Conservation (phyloP, 2,888 invertebrate genomes). For the Selenia dentaria region DNA sequence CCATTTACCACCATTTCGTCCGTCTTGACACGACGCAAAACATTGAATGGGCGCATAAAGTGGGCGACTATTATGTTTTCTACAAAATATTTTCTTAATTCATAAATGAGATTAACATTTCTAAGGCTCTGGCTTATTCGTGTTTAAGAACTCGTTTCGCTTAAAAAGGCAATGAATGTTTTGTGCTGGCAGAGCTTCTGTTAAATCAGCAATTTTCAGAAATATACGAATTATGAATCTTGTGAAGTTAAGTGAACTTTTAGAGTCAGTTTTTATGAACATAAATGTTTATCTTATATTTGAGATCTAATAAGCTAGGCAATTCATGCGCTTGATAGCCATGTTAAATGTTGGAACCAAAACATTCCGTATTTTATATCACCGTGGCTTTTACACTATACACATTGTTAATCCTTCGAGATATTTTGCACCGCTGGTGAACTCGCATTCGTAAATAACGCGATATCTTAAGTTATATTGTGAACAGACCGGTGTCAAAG, state of each 20-base stretch:
- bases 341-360: no score
- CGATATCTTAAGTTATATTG: no score
- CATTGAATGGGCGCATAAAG: conserved; percentile 42
- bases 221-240: neutral
- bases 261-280: neutral
- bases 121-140: conserved; percentile 26
- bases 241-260: neutral
- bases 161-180: conserved; percentile 20
- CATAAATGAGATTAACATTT: conserved; percentile 31
- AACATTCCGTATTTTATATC: no score
- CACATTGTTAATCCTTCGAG: no score
- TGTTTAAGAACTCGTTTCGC: conserved; percentile 22
- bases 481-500: no score
- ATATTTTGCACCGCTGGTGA: no score
- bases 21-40: conserved; percentile 40
- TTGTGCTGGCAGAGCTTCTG: conserved; percentile 7
- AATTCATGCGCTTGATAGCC: no score
- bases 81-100: conserved; percentile 39
- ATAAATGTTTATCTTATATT: no score
- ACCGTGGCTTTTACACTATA: no score
- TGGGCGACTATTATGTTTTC: conserved; percentile 38
- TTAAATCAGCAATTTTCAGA: neutral
- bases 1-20: conserved; percentile 41
- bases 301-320: no score
- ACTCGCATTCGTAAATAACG: no score